Conservation (phyloP, 2,888 invertebrate genomes). For the Diachrysia chrysitis region DNA sequence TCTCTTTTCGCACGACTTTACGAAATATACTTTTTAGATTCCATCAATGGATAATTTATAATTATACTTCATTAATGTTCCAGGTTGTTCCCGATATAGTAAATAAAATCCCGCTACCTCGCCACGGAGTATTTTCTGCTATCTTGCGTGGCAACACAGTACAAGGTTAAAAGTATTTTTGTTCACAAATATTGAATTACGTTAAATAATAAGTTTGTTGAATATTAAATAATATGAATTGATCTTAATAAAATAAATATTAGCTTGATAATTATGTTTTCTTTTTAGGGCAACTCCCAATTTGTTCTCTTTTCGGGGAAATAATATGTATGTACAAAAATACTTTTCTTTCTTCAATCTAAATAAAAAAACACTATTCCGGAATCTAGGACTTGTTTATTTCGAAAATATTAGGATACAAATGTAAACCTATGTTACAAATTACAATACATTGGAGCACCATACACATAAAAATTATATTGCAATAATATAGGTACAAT, state of each 20-base stretch:
- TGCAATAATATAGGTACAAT: slow-evolving; percentile 73
- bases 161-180: slow-evolving; percentile 43
- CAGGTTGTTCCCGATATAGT: slow-evolving; percentile 78
- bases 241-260: slow-evolving; percentile 31
- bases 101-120: slow-evolving; percentile 76
- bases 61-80: slow-evolving; percentile 28
- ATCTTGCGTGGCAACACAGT: slow-evolving; percentile 62
- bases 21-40: too few relatives aligned
- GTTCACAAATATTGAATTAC: slow-evolving; percentile 1
- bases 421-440: slow-evolving; percentile 83
- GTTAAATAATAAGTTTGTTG: slow-evolving; percentile 19
- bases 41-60: too few relatives aligned
- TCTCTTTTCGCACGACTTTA: too few relatives aligned
- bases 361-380: slow-evolving; percentile 54
- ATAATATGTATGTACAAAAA: neutral
- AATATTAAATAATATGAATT: slow-evolving; percentile 26
- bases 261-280: slow-evolving; percentile 17
- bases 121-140: slow-evolving; percentile 72
- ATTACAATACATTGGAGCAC: slow-evolving; percentile 81
- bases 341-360: neutral
- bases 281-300: neutral
- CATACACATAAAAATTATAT: slow-evolving; percentile 83
- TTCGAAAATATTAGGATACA: slow-evolving; percentile 85
- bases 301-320: too few relatives aligned
- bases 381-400: slow-evolving; percentile 82